Conservation (phyloP, 2,113 vertebrate species). For the Syrmaticus mikado region DNA sequence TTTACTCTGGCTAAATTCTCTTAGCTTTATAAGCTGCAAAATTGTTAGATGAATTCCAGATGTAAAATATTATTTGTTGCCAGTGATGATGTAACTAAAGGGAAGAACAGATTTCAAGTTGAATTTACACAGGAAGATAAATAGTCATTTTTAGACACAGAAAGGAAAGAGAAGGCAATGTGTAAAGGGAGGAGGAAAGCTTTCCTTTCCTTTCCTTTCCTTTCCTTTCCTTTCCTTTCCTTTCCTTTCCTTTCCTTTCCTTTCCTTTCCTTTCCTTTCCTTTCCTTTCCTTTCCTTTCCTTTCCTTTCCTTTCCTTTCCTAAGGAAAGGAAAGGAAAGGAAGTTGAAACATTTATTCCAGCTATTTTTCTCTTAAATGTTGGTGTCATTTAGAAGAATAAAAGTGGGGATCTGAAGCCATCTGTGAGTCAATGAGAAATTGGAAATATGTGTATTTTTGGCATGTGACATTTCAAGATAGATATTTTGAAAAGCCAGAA, state of each 20-base stretch:
- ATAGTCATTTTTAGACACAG: background rate
- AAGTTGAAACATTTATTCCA: background rate
- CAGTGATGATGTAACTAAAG: background rate
- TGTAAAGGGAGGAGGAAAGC: too few relatives aligned
- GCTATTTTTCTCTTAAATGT: background rate
- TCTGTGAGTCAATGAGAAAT: background rate
- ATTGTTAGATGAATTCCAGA: background rate
- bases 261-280: too few relatives aligned
- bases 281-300: too few relatives aligned
- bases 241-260: too few relatives aligned
- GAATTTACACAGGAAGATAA: background rate
- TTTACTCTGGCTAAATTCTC: background rate
- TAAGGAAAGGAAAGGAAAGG: too few relatives aligned
- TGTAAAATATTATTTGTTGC: conserved; percentile 4
- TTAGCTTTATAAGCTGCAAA: background rate
- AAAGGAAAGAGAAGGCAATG: accelerated
- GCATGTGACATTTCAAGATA: background rate
- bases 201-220: too few relatives aligned
- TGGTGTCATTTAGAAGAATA: background rate
- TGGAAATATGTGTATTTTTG: accelerated
- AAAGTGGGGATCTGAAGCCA: background rate
- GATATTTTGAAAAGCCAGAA: background rate
- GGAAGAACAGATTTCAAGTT: background rate
- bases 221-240: too few relatives aligned
- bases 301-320: too few relatives aligned